Base-by-base conservation (phyloP, 2,888 invertebrate genomes). In the Artemia sp. region DNA sequence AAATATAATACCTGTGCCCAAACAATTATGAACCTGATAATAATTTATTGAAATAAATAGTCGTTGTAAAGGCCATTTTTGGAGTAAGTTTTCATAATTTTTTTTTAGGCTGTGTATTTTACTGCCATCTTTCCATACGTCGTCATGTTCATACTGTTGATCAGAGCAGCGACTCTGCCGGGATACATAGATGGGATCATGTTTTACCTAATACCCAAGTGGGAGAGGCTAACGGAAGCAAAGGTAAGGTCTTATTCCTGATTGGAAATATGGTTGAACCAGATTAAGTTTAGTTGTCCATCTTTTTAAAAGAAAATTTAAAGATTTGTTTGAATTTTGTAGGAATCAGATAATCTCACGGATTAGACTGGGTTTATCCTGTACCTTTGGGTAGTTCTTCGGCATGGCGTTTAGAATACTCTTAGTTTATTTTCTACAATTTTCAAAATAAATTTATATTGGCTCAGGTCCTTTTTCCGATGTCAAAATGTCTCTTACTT, bases 181-280 rank as follows among this genome's bases (percentile, higher is more conserved):
- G 91, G 90, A 12, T 89, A 90, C 10, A 80, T 82, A 1, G 85
- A 86, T 53, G 91, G 90, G 3, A 86, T 91, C 70, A 76, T 86
- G 6, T 89, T 86, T 77, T 91, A 90, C 76, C 79, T 91, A 69
- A 87, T 85, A 66, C 90, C 90, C 3, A 85, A 89, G 75, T 89
- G 88, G 80, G 82, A 83, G 68, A 85, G 85, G 75, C 81, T 90
- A 69, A 81, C 82, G 52, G 87, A 89, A 75, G 85, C 89, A 8
- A 86, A 86, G 80, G 83, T 84, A 75, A 69, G 12, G n/a, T 11
- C 50, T 52, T 24, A 50, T n/a, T 19, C 11, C 10, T 52, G 51
- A 38, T 2, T 38, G 38, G 0, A 38, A 38, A 38, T 38, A 38
- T 3, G 38, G 4, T 38, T 38, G 3, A 38, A 5, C 38, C 38